phyloP scores from a whole-genome alignment of 2,888 invertebrate species.

The Pedicia rivosa region DNA sequence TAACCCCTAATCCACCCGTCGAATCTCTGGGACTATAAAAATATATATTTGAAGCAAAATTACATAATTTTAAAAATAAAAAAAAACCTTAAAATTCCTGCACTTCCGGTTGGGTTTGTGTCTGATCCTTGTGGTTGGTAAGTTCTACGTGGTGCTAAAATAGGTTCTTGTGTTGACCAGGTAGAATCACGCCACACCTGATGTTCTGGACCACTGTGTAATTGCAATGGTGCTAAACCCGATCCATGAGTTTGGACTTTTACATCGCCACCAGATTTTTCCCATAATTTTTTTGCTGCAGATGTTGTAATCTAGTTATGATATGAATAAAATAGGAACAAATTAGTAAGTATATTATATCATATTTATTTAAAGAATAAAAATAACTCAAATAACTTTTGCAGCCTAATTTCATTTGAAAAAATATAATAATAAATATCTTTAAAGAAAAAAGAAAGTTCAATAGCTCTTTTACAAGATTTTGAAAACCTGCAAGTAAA shows the following conservation, averaged over 20 bases:
- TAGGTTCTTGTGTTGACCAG: conserved; percentile 75
- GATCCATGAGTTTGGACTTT: conserved; percentile 45
- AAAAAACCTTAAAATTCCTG: conserved; percentile 27
- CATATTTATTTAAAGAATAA: too few species aligned
- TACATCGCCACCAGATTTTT: conserved; percentile 56
- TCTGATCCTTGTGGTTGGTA: conserved; percentile 44
- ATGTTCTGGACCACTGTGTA: conserved; percentile 39
- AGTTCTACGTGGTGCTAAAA: conserved; percentile 62
- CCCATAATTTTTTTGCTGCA: conserved; percentile 88
- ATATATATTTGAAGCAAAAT: neutral
- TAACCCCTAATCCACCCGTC: conserved; percentile 80
- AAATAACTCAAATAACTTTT: too few species aligned
- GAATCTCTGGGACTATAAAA: conserved; percentile 71
- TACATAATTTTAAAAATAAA: neutral
- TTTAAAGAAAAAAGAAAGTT: too few species aligned
- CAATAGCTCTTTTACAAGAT: too few species aligned
- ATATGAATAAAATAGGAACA: conserved; percentile 22
- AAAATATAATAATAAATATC: too few species aligned
- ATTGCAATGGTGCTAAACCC: conserved; percentile 54
- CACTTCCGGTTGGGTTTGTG: conserved; percentile 34
- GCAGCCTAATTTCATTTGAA: too few species aligned
- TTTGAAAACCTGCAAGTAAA: too few species aligned
- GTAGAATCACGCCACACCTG: conserved; percentile 88
- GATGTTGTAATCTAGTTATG: conserved; percentile 85
- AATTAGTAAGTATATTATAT: too few species aligned